Base-by-base conservation (phyloP, 2,797 vertebrate genomes). In the Ara ararauna region DNA sequence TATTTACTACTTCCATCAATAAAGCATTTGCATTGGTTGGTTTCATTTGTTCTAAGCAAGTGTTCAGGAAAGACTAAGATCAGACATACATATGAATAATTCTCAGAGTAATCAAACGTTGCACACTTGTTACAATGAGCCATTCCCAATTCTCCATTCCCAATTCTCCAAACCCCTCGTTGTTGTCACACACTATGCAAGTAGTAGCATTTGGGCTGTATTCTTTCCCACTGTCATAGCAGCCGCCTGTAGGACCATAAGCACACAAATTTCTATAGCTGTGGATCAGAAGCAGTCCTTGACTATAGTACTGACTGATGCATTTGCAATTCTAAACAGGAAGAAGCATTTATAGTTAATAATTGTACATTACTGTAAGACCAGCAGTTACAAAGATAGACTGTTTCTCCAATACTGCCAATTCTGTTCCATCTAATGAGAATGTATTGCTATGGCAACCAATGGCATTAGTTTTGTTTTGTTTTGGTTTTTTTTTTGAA, bases 391-490 rank as follows among this genome's bases (percentile, higher is more conserved):
- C 60, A 81, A 91, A 93, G 86, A 32, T n/a, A 87, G 89, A 82
- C 60, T 74, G 70, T 84, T 96, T 91, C 90, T 87, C 77, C 94
- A 90, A 32, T 60, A 54, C 47, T 84, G 84, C 54, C 82, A 51
- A 44, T 93, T 71, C 61, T 72, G 40, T 77, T 89, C 89, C 54
- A 51, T 70, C 80, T 88, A 89, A 93, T 91, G 87, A 88, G 89
- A 94, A 78, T 79, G 60, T 50, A 85, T 95, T 96, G 36, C 81
- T 74, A n/a, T 75, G 66, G 73, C 85, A 97, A 96, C 93, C 80
- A 71, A 62, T 79, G 65, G 32, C 80, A 92, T 96, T 91, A 68
- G 48, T 48, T 4, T 36, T 50, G 26, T 27, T 50, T 50, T 48
- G 51, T 0, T 53, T 36, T 84, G 48, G 16, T 26, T 62, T 5